Evolutionary conservation across 2,797 vertebrate genomes (phyloP).

Genomic region (Eremophila alpestris): DNA sequence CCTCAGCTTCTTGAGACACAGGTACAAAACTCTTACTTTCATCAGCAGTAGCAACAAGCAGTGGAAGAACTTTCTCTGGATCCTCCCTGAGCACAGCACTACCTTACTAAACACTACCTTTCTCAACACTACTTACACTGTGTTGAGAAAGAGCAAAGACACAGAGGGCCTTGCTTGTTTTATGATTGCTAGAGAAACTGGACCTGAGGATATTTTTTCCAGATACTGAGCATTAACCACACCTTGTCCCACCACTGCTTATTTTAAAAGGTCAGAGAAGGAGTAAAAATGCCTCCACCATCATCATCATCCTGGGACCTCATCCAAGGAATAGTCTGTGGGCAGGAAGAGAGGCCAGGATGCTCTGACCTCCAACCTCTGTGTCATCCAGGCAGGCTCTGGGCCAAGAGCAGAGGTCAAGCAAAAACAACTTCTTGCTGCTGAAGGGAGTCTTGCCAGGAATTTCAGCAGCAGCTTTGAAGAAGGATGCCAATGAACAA

Average conservation of each 20-base stretch:
- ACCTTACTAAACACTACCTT: too few species aligned
- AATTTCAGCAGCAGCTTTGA: background rate
- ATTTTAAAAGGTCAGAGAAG: background rate
- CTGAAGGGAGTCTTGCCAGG: background rate
- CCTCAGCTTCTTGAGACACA: background rate
- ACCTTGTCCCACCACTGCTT: background rate
- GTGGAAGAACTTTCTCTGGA: background rate
- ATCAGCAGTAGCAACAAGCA: background rate
- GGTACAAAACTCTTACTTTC: background rate
- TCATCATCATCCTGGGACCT: background rate
- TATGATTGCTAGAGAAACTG: background rate
- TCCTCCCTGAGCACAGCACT: background rate
- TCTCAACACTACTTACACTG: too few species aligned
- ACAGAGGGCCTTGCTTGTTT: background rate
- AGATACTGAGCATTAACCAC: background rate
- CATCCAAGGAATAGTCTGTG: fast-evolving
- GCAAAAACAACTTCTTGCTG: background rate
- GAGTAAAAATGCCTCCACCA: background rate
- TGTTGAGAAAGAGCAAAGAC: background rate
- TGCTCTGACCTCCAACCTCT: background rate
- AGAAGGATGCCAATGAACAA: background rate
- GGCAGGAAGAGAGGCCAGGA: background rate
- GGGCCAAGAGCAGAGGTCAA: background rate
- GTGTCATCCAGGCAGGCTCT: background rate
- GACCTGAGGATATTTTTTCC: background rate